Evolutionary conservation across 2,797 vertebrate genomes (phyloP), one percentile per base, ranked within the genome.

Genomic region (Pteronotus mesoamericanus): DNA sequence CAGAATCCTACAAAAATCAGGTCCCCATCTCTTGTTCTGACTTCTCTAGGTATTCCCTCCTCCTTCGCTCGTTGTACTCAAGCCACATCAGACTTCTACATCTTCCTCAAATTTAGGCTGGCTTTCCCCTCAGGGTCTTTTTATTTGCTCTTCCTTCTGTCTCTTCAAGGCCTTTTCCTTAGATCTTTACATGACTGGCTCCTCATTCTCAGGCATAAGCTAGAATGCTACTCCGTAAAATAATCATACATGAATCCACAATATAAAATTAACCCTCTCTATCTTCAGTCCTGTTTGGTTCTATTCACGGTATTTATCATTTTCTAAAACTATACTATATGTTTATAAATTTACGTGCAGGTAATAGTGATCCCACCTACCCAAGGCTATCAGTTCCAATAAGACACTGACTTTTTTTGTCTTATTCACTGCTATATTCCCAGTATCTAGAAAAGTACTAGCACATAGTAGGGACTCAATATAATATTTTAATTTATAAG

Each of bases 171-270:
- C 39, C 95, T 72, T 83, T 66, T 48, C 53, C 82, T 77, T 55
- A 34, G 19, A 80, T n/a, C 24, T 18, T 86, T 59, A 59, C 18
- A 80, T 44, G n/a, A 14, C 21, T 90, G 44, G 24, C 46, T 95
- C 59, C 61, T 88, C 46, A 66, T 72, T 77, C 44, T 87, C 61
- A n/a, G 16, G 15, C 53, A 34, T 72, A 21, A 64, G 29, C 39
- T 79, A 96, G 94, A 91, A 94, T 83, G 46, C 37, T 84, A 78
- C 5, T n/a, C 34, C 82, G 89, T 89, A 95, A 95, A 89, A 72
- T 78, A 89, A 79, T 3, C 1, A 74, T 86, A 90, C 39, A 42
- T 51, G 48, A 86, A 55, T 96, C 22, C 19, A 84, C 53, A 91
- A 69, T 51, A 82, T 80, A 96, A 82, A 93, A 59, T 51, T 53